Percentiles rank a stretch among this genome's conserved stretches.
Evolutionary conservation across 2,113 vertebrate genomes (phyloP).

Genomic region (Electrona antarctica): DNA sequence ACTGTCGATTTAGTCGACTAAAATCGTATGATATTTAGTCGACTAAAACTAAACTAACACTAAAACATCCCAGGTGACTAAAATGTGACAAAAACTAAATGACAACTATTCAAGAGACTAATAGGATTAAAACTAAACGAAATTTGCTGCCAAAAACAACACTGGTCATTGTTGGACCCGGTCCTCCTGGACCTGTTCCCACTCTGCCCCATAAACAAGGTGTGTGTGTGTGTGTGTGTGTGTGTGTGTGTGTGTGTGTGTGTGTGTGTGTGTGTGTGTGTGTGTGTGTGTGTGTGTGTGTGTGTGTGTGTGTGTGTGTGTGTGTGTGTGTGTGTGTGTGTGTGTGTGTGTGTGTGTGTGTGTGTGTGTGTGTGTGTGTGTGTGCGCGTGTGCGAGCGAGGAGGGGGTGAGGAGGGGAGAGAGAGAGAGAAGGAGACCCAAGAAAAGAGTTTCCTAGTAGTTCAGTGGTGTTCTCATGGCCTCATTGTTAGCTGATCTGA

Average conservation of each 20-base stretch:
- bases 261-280: background rate
- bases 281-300: background rate
- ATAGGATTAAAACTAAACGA: background rate
- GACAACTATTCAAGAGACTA: too few relatives aligned
- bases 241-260: slow-evolving; percentile 9
- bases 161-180: slow-evolving; percentile 1
- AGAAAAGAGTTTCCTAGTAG: slow-evolving; percentile 14
- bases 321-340: slow-evolving; percentile 1
- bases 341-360: background rate
- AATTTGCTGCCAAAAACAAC: too few relatives aligned
- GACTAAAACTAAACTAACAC: too few relatives aligned
- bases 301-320: background rate
- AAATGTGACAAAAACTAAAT: too few relatives aligned
- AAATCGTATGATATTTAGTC: too few relatives aligned
- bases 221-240: background rate
- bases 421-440: background rate
- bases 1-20: too few relatives aligned
- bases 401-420: too few relatives aligned
- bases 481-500: slow-evolving; percentile 28
- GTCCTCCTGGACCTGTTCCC: slow-evolving; percentile 10
- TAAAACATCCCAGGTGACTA: too few relatives aligned
- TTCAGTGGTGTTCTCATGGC: slow-evolving; percentile 16
- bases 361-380: background rate
- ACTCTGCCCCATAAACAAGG: slow-evolving; percentile 13
- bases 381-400: slow-evolving; percentile 7